These are phyloP conservation scores for Pollimyrus isidori DNA, from an alignment of 2,113 vertebrate genomes.

Conservation along the genomic window DNA sequence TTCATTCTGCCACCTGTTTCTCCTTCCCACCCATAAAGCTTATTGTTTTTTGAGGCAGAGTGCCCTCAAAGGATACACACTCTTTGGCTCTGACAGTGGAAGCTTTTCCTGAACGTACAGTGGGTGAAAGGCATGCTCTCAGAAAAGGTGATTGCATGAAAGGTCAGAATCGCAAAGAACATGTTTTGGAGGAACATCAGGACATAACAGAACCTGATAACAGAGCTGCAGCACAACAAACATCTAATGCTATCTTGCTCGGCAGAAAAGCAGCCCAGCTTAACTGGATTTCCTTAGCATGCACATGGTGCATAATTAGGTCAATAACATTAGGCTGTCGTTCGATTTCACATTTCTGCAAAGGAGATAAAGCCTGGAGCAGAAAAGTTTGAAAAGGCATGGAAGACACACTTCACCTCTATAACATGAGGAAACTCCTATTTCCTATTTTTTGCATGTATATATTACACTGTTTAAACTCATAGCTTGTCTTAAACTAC, in stretches of 20 bases:
- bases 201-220: background rate
- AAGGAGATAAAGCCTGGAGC: background rate
- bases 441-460: background rate
- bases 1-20: background rate
- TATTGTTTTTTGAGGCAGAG: background rate
- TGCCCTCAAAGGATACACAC: background rate
- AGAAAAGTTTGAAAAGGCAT: background rate
- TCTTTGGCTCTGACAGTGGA: background rate
- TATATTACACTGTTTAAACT: background rate
- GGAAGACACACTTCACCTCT: background rate
- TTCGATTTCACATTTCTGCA: background rate
- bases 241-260: background rate
- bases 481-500: background rate
- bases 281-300: constrained; percentile 1
- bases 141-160: background rate
- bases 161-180: background rate
- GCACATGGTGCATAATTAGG: background rate
- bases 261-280: background rate
- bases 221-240: background rate
- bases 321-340: background rate
- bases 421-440: background rate
- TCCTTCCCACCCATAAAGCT: background rate
- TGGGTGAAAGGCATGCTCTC: background rate
- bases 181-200: background rate
- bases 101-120: background rate